Percentiles rank a stretch among this genome's conserved stretches.
Evolutionary conservation across 1,140 invertebrate species (phyloP).

Genomic region (Monomorium pharaonis): DNA sequence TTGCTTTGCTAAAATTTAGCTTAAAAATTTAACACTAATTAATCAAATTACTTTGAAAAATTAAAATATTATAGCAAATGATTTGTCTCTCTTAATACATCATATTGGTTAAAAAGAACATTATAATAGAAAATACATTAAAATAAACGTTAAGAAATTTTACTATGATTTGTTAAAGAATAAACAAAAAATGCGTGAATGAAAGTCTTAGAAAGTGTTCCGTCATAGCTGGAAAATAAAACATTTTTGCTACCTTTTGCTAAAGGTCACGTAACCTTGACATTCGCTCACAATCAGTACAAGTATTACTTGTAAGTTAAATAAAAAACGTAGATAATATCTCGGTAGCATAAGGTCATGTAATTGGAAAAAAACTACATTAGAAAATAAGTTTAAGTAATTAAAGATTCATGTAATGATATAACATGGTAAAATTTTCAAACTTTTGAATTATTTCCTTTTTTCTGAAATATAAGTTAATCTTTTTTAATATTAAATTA

Average conservation of each 20-base stretch:
- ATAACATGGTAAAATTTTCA: neutral
- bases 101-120: neutral
- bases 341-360: neutral
- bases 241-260: neutral
- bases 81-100: neutral
- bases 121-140: neutral
- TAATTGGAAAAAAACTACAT: neutral
- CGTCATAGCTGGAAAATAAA: neutral
- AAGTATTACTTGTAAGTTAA: slow-evolving; percentile 7
- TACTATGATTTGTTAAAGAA: neutral
- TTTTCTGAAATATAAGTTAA: too few species aligned
- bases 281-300: neutral
- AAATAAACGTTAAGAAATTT: neutral
- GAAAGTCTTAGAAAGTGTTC: neutral
- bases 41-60: neutral
- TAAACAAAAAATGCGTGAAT: neutral
- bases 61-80: neutral
- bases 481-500: too few species aligned
- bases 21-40: too few species aligned
- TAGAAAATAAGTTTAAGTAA: slow-evolving; percentile 1
- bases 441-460: neutral
- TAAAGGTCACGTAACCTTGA: slow-evolving; percentile 8
- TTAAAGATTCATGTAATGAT: neutral
- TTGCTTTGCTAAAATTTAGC: too few species aligned
- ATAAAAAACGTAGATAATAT: slow-evolving; percentile 7